These are phyloP conservation scores for Drosophila hawaiiensis DNA, from an alignment of 2,888 invertebrate genomes.

Conservation along the genomic window DNA sequence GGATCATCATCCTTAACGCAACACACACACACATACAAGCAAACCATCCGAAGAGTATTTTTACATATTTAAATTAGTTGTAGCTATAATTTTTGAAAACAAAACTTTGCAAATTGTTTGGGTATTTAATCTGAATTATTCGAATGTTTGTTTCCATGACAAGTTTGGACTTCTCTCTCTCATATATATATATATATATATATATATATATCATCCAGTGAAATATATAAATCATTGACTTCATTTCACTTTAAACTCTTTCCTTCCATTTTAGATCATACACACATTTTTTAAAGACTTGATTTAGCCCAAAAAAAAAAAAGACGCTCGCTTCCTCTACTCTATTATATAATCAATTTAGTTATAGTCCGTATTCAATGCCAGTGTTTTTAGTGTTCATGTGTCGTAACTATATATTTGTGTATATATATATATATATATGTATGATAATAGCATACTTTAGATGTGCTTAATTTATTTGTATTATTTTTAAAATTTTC, in stretches of 20 bases:
- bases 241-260: not conserved
- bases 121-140: conserved; percentile 24
- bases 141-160: conserved; percentile 20
- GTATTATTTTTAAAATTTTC: conserved; percentile 49
- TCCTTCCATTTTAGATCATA: conserved; percentile 18
- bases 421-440: conserved; percentile 6
- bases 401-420: conserved; percentile 15
- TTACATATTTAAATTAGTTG: conserved; percentile 16
- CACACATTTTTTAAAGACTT: conserved; percentile 22
- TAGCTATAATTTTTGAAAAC: not conserved
- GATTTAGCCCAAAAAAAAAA: conserved; percentile 21
- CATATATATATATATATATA: not conserved
- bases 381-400: conserved; percentile 45
- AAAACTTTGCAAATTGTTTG: conserved; percentile 8
- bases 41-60: conserved; percentile 13
- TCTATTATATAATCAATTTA: conserved; percentile 22
- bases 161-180: conserved; percentile 6
- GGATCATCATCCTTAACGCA: conserved; percentile 22
- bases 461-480: conserved; percentile 57
- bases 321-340: conserved; percentile 55
- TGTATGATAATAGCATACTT: conserved; percentile 29
- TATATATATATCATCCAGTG: not conserved
- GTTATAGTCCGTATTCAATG: conserved; percentile 43
- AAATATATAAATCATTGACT: not conserved
- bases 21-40: conserved; percentile 14